phyloP scores from a whole-genome alignment of 2,888 invertebrate genomes.

The Calliphora vomitoria region DNA sequence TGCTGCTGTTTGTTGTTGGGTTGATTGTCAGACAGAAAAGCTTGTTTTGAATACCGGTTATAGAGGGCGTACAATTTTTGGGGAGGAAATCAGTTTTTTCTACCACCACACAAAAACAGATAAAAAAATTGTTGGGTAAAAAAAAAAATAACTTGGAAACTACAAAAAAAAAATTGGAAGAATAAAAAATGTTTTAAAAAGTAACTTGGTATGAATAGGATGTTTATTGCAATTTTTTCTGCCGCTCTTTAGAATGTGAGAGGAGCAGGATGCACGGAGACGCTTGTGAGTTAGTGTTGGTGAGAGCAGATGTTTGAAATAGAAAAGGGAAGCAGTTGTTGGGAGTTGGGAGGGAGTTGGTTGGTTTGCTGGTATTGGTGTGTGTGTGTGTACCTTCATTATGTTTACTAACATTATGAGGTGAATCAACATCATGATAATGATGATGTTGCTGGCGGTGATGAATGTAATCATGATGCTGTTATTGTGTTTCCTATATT shows the following conservation, averaged over 20 bases:
- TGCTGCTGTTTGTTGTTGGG: slow-evolving; percentile 39
- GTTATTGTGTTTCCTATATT: slow-evolving; percentile 17
- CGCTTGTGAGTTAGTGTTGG: not conserved
- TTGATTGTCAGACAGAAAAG: slow-evolving; percentile 58
- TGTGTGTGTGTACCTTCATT: too few species aligned
- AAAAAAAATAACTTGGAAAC: slow-evolving; percentile 33
- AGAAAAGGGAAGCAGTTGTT: not conserved
- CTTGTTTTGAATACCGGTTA: slow-evolving; percentile 72
- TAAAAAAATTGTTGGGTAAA: slow-evolving; percentile 31
- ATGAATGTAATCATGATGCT: slow-evolving; percentile 19
- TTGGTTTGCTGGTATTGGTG: not conserved
- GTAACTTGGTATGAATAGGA: slow-evolving; percentile 48
- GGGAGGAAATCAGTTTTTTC: slow-evolving; percentile 43
- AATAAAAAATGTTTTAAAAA: not conserved
- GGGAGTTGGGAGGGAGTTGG: not conserved
- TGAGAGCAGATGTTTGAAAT: slow-evolving; percentile 57
- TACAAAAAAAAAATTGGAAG: slow-evolving; percentile 28
- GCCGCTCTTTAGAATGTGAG: slow-evolving; percentile 32
- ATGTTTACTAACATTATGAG: slow-evolving; percentile 50
- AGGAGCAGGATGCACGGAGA: slow-evolving; percentile 4
- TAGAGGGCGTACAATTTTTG: slow-evolving; percentile 61
- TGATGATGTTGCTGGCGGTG: slow-evolving; percentile 11
- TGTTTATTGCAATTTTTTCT: slow-evolving; percentile 62
- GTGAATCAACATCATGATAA: not conserved
- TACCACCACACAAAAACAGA: slow-evolving; percentile 5